These are phyloP conservation scores for Drosophila sucinea DNA, from an alignment of 1,140 invertebrate species.

Conservation along the genomic window DNA sequence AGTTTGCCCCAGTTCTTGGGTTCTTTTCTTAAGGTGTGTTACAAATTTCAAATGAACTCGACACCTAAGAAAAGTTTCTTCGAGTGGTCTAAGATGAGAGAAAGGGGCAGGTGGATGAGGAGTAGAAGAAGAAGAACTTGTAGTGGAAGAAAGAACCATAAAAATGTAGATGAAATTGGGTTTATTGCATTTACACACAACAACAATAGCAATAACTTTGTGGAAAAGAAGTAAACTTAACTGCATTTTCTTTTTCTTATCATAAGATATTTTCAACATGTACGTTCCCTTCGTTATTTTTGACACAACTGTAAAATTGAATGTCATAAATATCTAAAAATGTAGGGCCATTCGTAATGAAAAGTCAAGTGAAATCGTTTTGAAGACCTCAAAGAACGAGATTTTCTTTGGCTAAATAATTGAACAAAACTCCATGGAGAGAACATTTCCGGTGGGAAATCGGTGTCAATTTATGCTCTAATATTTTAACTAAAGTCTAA, in stretches of 20 bases:
- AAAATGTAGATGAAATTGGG: slow-evolving; percentile 66
- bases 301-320: slow-evolving; percentile 54
- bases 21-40: slow-evolving; percentile 37
- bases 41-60: slow-evolving; percentile 73
- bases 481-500: too few species aligned
- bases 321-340: slow-evolving; percentile 45
- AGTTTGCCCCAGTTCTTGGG: slow-evolving; percentile 40
- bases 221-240: slow-evolving; percentile 8
- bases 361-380: not conserved
- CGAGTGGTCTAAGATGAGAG: not conserved
- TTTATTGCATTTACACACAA: slow-evolving; percentile 60
- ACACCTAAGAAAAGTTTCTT: slow-evolving; percentile 26
- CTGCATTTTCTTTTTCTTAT: slow-evolving; percentile 2
- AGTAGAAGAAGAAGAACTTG: slow-evolving; percentile 26
- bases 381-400: too few species aligned
- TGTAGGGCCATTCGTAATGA: slow-evolving; percentile 11
- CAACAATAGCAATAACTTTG: slow-evolving; percentile 5
- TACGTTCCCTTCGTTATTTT: slow-evolving; percentile 44
- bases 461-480: too few species aligned
- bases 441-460: too few species aligned
- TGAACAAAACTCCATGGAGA: too few species aligned
- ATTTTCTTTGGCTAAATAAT: too few species aligned
- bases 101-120: slow-evolving; percentile 8
- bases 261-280: slow-evolving; percentile 11
- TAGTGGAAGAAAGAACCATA: slow-evolving; percentile 49